These are phyloP conservation scores for Clivina fossor DNA, from an alignment of 2,888 invertebrate genomes.

Conservation along the genomic window DNA sequence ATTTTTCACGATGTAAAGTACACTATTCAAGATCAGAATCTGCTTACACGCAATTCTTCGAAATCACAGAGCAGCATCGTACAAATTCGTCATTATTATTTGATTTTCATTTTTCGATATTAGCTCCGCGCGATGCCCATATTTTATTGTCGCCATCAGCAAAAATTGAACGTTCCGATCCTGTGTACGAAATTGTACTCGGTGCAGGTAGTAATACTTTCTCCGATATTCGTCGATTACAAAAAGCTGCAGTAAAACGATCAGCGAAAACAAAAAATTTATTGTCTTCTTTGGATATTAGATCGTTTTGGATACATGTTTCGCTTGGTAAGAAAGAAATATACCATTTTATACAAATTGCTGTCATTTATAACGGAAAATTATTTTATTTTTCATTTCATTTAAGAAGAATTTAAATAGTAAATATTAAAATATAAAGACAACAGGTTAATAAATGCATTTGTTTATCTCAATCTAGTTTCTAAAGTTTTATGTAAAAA, in stretches of 20 bases:
- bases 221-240: conserved; percentile 64
- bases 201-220: conserved; percentile 74
- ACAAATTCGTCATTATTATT: conserved; percentile 23
- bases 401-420: too few relatives aligned
- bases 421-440: too few relatives aligned
- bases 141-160: conserved; percentile 63
- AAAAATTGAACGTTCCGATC: conserved; percentile 54
- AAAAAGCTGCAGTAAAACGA: conserved; percentile 60
- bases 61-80: conserved; percentile 46
- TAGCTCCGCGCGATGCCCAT: conserved; percentile 69
- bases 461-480: too few relatives aligned
- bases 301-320: conserved; percentile 67
- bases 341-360: too few relatives aligned
- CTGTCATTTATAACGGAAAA: too few relatives aligned
- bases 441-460: too few relatives aligned
- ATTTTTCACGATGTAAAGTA: conserved; percentile 56
- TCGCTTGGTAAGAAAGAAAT: conserved; percentile 53
- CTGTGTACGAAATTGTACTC: conserved; percentile 72
- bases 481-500: too few relatives aligned
- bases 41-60: conserved; percentile 61
- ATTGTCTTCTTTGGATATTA: conserved; percentile 62
- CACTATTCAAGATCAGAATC: conserved; percentile 60
- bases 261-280: conserved; percentile 60
- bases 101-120: conserved; percentile 69
- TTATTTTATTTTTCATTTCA: too few relatives aligned